Evolutionary conservation across 2,888 invertebrate species (phyloP).

Genomic region (Lamproptera curius): DNA sequence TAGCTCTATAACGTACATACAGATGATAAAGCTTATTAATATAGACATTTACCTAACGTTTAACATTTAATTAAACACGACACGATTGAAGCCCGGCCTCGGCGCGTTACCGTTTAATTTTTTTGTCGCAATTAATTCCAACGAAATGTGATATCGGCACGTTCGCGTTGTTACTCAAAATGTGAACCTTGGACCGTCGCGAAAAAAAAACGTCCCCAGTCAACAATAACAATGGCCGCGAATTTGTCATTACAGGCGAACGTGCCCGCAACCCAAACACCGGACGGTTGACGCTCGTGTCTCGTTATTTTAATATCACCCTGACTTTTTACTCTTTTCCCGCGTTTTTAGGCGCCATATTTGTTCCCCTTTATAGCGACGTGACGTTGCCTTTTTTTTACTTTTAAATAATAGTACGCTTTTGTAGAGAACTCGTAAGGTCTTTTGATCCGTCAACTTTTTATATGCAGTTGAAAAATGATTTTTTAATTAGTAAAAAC

Average conservation of each 20-base stretch:
- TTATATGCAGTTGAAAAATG: no score
- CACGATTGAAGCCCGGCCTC: slow-evolving; percentile 59
- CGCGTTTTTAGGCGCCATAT: slow-evolving; percentile 40
- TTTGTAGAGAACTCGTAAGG: no score
- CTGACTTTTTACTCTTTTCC: slow-evolving; percentile 61
- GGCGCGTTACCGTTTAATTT: slow-evolving; percentile 24
- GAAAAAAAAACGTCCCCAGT: slow-evolving; percentile 61
- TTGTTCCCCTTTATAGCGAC: slow-evolving; percentile 46
- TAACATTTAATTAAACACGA: no score
- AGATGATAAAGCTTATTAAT: no score
- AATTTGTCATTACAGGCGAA: slow-evolving; percentile 66
- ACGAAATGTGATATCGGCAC: slow-evolving; percentile 64
- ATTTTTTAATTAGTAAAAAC: no score
- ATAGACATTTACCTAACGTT: no score
- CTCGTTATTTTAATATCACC: slow-evolving; percentile 64
- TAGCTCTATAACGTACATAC: no score
- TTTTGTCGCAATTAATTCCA: slow-evolving; percentile 61
- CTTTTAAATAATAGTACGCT: no score
- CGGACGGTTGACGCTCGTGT: slow-evolving; percentile 46
- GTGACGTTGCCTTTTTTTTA: no score
- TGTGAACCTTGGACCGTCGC: slow-evolving; percentile 57
- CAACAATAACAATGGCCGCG: slow-evolving; percentile 61
- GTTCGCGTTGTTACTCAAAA: slow-evolving; percentile 61
- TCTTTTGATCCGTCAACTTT: no score
- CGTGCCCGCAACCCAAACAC: slow-evolving; percentile 67